Conservation (phyloP, 1,140 invertebrate species). For the Megalopta genalis region DNA sequence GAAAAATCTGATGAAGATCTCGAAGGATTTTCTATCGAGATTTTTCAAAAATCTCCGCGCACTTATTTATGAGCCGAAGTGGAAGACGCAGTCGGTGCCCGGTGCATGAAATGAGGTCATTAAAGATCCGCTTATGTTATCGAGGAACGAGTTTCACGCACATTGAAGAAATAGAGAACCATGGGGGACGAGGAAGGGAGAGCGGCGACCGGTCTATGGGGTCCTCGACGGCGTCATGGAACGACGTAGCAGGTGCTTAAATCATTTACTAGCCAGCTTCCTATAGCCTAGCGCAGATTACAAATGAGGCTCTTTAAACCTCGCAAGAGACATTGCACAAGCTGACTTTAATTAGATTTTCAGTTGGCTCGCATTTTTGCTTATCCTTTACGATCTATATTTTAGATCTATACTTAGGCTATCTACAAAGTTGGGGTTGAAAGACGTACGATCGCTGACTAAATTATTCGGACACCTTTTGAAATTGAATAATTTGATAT, state of each 20-base stretch:
- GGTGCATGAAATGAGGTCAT: conserved; percentile 58
- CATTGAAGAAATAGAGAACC: conserved; percentile 50
- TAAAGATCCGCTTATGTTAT: conserved; percentile 55
- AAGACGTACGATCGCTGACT: too few relatives aligned
- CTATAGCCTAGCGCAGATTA: background rate
- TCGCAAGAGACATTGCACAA: too few relatives aligned
- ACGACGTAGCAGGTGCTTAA: conserved; percentile 43
- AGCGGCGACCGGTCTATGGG: conserved; percentile 45
- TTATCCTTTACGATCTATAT: too few relatives aligned
- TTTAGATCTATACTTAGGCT: too few relatives aligned
- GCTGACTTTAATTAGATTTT: too few relatives aligned
- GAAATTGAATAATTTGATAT: too few relatives aligned
- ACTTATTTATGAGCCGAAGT: conserved; percentile 1
- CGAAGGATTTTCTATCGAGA: too few relatives aligned
- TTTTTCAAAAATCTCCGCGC: background rate
- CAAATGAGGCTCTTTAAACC: background rate
- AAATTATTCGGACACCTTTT: too few relatives aligned
- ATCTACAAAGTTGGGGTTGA: too few relatives aligned
- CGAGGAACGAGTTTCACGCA: conserved; percentile 60
- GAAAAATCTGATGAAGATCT: too few relatives aligned
- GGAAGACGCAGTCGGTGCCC: conserved; percentile 13
- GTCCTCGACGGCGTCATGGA: conserved; percentile 40
- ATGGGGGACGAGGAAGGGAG: conserved; percentile 27
- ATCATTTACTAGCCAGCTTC: conserved; percentile 2
- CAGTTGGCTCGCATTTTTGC: too few relatives aligned